Evolutionary conservation across 2,113 vertebrate species (phyloP).

Genomic region (Antechinus stuartii): DNA sequence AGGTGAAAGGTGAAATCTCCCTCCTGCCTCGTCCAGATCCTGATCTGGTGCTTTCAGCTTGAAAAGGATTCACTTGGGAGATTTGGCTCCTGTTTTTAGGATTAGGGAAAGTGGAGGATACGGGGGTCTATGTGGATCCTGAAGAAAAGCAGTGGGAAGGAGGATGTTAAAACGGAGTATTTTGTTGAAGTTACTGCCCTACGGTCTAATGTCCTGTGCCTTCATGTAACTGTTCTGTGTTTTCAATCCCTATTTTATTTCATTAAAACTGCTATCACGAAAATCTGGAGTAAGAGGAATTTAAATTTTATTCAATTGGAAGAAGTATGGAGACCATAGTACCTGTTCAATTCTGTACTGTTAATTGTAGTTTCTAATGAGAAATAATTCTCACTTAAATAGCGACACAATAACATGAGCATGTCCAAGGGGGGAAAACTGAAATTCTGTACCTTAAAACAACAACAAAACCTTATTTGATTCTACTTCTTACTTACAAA

Average conservation of each 20-base stretch:
- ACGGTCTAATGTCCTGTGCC: background rate
- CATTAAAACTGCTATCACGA: background rate
- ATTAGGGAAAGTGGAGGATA: constrained; percentile 30
- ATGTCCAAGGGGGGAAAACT: background rate
- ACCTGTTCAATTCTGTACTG: background rate
- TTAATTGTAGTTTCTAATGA: background rate
- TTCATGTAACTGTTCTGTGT: background rate
- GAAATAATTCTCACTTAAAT: background rate
- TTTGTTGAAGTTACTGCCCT: background rate
- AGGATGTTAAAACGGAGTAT: background rate
- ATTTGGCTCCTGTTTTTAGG: constrained; percentile 2
- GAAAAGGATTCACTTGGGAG: background rate
- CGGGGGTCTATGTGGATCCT: background rate
- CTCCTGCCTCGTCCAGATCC: background rate
- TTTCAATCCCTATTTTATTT: background rate
- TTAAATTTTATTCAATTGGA: background rate
- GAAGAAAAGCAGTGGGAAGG: background rate
- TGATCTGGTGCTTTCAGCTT: background rate
- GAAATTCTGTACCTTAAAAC: background rate
- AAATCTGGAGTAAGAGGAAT: background rate
- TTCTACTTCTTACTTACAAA: constrained; percentile 15
- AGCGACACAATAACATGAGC: background rate
- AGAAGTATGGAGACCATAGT: background rate
- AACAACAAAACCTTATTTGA: background rate
- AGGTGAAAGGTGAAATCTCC: constrained; percentile 58